Conservation (phyloP, 2,888 invertebrate genomes). For the Lepeophtheirus nordmannii region DNA sequence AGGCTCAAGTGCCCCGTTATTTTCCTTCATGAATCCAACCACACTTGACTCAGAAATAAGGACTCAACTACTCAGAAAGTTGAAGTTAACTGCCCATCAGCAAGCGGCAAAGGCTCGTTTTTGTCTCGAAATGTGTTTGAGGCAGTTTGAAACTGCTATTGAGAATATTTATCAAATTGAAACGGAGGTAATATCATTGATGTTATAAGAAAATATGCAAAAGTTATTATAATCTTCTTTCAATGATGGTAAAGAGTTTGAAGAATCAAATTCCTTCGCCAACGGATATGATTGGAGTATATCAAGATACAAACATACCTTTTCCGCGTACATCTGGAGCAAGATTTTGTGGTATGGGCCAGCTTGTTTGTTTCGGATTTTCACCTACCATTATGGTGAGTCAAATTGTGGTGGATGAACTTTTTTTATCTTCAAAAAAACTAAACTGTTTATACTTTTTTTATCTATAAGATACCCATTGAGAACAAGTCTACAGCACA, state of each 20-base stretch:
- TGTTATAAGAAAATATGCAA: not conserved
- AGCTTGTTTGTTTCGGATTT: slow-evolving; percentile 25
- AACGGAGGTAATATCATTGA: not conserved
- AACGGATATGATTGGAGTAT: slow-evolving; percentile 28
- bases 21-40: not conserved
- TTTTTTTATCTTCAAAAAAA: not conserved
- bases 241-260: not conserved
- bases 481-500: not conserved
- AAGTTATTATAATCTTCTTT: not conserved
- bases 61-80: slow-evolving; percentile 36
- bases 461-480: not conserved
- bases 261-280: not conserved
- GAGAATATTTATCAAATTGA: slow-evolving; percentile 28
- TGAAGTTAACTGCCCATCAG: slow-evolving; percentile 42
- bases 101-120: slow-evolving; percentile 68
- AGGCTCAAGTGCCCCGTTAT: not conserved
- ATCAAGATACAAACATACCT: slow-evolving; percentile 55
- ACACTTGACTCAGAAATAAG: slow-evolving; percentile 31
- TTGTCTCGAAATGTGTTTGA: slow-evolving; percentile 69
- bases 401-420: not conserved
- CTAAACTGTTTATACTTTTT: not conserved
- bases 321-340: slow-evolving; percentile 87
- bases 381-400: not conserved
- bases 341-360: slow-evolving; percentile 69
- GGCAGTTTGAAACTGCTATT: slow-evolving; percentile 45